Evolutionary conservation across 92 coral and sea anemone species (phyloP).

Genomic region (Epizoanthus fatuus): DNA sequence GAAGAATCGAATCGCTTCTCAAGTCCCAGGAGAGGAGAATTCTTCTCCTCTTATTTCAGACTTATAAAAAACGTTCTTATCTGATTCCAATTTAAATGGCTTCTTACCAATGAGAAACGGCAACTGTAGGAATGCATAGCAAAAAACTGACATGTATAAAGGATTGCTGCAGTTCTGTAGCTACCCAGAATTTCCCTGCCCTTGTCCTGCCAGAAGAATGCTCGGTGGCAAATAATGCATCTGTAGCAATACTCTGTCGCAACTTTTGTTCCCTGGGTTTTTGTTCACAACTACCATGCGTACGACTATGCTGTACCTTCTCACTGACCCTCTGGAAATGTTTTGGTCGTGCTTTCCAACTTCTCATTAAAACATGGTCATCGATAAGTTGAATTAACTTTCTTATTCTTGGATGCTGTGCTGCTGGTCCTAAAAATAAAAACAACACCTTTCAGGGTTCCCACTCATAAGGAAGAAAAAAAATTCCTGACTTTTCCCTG

Average conservation of each 20-base stretch:
- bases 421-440: constrained; percentile 11
- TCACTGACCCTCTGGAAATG: no score
- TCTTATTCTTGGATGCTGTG: constrained; percentile 30
- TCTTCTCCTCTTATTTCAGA: neutral
- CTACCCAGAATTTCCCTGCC: neutral
- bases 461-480: no score
- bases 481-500: no score
- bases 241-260: no score
- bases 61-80: neutral
- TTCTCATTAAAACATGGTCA: neutral
- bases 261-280: neutral
- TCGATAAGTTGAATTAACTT: constrained; percentile 26
- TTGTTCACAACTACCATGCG: neutral
- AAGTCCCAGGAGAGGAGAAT: neutral
- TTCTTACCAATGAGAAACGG: neutral
- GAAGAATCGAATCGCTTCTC: neutral
- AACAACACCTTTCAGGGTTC: no score
- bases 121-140: neutral
- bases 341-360: neutral
- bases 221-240: neutral
- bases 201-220: neutral
- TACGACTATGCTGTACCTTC: no score
- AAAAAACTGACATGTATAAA: neutral
- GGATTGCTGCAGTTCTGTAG: neutral
- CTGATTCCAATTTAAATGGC: neutral